Conservation (phyloP, 2,113 vertebrate species). For the Sinocyclocheilus anophthalmus region DNA sequence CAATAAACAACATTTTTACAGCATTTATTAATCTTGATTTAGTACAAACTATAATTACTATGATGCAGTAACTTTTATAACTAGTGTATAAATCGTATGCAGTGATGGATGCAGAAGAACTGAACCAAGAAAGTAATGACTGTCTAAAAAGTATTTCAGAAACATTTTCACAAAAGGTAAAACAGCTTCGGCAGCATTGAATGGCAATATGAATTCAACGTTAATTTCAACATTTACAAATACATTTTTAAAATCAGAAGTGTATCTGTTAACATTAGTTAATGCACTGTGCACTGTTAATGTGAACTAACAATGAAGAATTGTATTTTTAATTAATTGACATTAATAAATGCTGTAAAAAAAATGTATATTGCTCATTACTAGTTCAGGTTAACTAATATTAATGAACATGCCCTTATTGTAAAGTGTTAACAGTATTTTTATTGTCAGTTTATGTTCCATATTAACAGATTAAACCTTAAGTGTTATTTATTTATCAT, state of each 20-base stretch:
- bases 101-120: background rate
- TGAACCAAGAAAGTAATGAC: background rate
- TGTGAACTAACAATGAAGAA: background rate
- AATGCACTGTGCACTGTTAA: background rate
- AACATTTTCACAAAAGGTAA: background rate
- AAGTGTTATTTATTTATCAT: background rate
- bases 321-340: too few relatives aligned
- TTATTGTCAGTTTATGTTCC: background rate
- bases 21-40: background rate
- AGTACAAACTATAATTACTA: background rate
- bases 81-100: too few relatives aligned
- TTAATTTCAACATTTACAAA: background rate
- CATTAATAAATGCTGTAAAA: too few relatives aligned
- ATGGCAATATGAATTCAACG: background rate
- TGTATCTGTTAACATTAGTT: background rate
- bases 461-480: background rate
- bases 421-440: background rate
- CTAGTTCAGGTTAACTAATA: background rate
- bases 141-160: too few relatives aligned
- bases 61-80: background rate
- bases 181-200: background rate
- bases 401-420: background rate
- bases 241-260: background rate
- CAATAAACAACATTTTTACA: background rate
- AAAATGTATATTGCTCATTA: too few relatives aligned